Conservation (phyloP, 2,888 invertebrate genomes). For the Dichetophora obliterata region DNA sequence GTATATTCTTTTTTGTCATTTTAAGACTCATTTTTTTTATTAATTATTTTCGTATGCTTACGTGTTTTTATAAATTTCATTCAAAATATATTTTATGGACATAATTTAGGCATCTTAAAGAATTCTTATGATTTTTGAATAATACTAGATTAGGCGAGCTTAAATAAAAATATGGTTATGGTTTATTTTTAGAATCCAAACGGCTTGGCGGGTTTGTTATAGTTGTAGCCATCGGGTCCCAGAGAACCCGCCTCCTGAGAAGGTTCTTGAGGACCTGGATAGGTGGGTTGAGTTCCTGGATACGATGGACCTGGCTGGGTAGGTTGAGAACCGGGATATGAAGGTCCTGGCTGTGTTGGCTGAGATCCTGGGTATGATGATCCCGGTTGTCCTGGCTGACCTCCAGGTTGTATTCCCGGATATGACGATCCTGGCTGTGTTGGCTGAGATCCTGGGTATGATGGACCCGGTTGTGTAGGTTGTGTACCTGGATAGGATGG, state of each 20-base stretch:
- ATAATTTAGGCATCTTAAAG: not conserved
- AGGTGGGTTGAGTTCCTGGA: slow-evolving; percentile 39
- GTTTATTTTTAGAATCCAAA: slow-evolving; percentile 61
- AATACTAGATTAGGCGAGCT: slow-evolving; percentile 6
- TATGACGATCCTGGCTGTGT: slow-evolving; percentile 45
- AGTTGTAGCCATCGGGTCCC: slow-evolving; percentile 68
- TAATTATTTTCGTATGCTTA: slow-evolving; percentile 6
- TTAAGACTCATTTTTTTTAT: too few relatives aligned
- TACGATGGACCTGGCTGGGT: slow-evolving; percentile 36
- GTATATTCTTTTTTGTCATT: not conserved
- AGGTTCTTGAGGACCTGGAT: slow-evolving; percentile 40
- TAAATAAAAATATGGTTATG: not conserved
- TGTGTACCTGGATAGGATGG: slow-evolving; percentile 22
- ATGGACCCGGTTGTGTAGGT: slow-evolving; percentile 38
- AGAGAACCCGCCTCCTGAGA: slow-evolving; percentile 60
- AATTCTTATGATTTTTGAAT: not conserved
- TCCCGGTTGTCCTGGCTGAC: slow-evolving; percentile 31
- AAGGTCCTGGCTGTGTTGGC: slow-evolving; percentile 23
- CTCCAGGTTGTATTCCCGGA: slow-evolving; percentile 33
- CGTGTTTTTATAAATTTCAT: too few relatives aligned
- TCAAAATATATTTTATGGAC: not conserved
- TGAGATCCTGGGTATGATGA: slow-evolving; percentile 13
- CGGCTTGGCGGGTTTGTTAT: slow-evolving; percentile 65
- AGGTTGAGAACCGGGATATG: slow-evolving; percentile 26
- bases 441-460: slow-evolving; percentile 38